Evolutionary conservation across 2,888 invertebrate genomes (phyloP).

Genomic region (Agrotis puta): DNA sequence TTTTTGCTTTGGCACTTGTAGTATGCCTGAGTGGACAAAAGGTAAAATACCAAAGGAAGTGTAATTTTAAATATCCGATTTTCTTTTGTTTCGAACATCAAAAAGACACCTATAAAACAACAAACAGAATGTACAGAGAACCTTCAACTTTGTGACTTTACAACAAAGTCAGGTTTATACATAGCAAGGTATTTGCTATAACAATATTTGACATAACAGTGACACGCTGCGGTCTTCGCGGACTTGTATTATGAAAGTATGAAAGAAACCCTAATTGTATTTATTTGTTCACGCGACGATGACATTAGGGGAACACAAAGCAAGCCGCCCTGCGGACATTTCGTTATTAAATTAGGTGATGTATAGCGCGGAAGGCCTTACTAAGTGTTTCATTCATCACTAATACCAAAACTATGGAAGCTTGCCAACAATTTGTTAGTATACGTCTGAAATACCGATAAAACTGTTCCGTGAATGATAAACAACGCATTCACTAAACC

Average conservation of each 20-base stretch:
- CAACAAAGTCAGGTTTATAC: neutral
- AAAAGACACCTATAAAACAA: neutral
- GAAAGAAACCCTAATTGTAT: conserved; percentile 56
- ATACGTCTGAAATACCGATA: conserved; percentile 18
- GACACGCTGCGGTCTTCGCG: conserved; percentile 31
- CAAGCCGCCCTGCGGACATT: conserved; percentile 48
- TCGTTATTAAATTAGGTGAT: conserved; percentile 57
- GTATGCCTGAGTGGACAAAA: neutral
- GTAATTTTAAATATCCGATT: neutral
- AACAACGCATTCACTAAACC: conserved; percentile 7
- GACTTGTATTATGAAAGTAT: conserved; percentile 31
- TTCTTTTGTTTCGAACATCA: neutral
- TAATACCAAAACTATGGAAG: conserved; percentile 40
- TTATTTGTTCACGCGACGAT: conserved; percentile 56
- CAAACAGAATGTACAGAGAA: neutral
- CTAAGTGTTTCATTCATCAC: conserved; percentile 59
- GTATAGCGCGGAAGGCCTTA: conserved; percentile 46
- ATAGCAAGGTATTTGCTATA: neutral
- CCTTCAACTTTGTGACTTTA: conserved; percentile 11
- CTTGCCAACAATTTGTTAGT: conserved; percentile 53
- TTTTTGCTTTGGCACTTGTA: neutral
- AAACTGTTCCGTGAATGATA: conserved; percentile 12
- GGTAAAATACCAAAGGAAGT: neutral
- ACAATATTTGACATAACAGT: conserved; percentile 47
- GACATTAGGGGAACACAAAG: conserved; percentile 60